A percentile compares a stretch with the other conserved stretches of the same genome.
These are phyloP conservation scores for Zoanthus gigantus DNA, from an alignment of 92 coral and sea anemone genomes.

Conservation along the genomic window DNA sequence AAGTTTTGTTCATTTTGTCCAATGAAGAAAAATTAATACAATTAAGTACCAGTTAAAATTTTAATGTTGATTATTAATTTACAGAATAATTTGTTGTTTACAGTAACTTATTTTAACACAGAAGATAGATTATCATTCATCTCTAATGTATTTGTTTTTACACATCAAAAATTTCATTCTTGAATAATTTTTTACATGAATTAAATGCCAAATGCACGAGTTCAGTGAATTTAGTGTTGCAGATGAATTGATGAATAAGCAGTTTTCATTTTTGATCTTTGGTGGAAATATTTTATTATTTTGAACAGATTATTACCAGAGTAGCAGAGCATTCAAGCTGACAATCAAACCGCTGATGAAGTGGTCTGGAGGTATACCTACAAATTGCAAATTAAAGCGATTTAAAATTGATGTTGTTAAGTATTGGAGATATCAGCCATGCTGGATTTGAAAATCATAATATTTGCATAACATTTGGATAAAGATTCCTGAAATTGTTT, in stretches of 20 bases:
- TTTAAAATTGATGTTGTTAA: not conserved
- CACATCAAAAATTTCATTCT: too few relatives aligned
- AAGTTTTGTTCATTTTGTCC: too few relatives aligned
- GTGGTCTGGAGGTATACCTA: constrained; percentile 43
- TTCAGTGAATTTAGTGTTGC: not conserved
- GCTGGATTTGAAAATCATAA: too few relatives aligned
- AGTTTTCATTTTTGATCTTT: constrained; percentile 40
- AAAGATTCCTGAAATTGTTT: too few relatives aligned
- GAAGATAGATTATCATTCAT: too few relatives aligned
- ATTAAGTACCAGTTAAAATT: not conserved
- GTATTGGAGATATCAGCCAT: too few relatives aligned
- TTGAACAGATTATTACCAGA: constrained; percentile 49
- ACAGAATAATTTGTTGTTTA: not conserved
- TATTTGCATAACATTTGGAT: too few relatives aligned
- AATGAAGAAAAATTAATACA: too few relatives aligned
- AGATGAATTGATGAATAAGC: constrained; percentile 18
- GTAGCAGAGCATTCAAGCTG: constrained; percentile 32
- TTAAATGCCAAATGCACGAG: not conserved
- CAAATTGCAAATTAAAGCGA: not conserved
- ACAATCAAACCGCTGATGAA: constrained; percentile 31
- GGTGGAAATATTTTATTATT: constrained; percentile 30
- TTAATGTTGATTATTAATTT: not conserved
- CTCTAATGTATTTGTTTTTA: too few relatives aligned
- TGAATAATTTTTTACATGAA: too few relatives aligned
- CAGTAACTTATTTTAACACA: not conserved